phyloP scores from a whole-genome alignment of 2,113 vertebrate species.

The Lophochroa leadbeateri region DNA sequence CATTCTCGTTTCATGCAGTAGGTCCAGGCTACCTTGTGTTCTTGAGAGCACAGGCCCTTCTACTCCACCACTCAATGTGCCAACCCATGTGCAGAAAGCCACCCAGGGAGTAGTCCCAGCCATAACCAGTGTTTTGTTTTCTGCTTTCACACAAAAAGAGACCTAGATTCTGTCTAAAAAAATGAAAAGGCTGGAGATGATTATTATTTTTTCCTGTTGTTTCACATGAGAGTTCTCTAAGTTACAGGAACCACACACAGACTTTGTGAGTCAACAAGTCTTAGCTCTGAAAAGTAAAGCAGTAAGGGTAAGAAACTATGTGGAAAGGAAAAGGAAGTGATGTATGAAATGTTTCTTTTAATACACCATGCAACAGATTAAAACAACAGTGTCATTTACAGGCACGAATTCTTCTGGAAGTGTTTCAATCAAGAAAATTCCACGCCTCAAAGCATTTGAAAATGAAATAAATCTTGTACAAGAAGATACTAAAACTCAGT shows the following conservation, averaged over 20 bases:
- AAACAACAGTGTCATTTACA: not conserved
- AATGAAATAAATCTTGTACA: not conserved
- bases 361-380: not conserved
- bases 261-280: not conserved
- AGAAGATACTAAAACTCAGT: not conserved
- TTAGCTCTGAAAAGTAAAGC: not conserved
- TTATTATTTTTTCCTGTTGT: not conserved
- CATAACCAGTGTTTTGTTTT: not conserved
- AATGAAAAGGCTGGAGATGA: not conserved
- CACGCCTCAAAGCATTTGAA: not conserved
- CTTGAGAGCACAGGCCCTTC: not conserved
- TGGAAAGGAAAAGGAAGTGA: not conserved
- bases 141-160: not conserved
- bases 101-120: not conserved
- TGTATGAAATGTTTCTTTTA: not conserved
- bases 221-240: not conserved
- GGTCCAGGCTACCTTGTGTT: not conserved
- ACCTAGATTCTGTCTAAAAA: not conserved
- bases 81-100: not conserved
- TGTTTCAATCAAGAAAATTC: not conserved
- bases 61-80: not conserved
- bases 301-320: not conserved
- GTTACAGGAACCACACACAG: not conserved
- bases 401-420: not conserved
- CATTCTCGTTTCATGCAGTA: not conserved